phyloP scores from a whole-genome alignment of 2,888 invertebrate genomes.

The Acrobasis consociella region DNA sequence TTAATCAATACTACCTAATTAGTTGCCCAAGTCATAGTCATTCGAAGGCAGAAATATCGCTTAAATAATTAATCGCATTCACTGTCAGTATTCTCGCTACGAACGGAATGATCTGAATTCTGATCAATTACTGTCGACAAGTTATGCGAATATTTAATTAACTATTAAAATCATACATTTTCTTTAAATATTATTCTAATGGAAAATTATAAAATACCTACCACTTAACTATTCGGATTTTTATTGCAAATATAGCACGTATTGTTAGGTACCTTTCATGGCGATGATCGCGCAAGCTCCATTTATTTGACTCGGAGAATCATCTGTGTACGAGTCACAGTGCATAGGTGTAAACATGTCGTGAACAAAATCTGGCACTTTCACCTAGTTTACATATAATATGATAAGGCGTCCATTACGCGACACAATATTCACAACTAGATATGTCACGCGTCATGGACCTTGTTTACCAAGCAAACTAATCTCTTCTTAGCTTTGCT shows the following conservation, averaged over 20 bases:
- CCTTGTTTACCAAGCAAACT: not conserved
- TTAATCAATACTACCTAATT: conserved; percentile 8
- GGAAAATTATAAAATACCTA: not conserved
- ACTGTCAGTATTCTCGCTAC: not conserved
- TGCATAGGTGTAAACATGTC: no score
- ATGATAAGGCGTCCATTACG: not conserved
- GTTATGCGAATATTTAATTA: not conserved
- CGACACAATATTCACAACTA: not conserved
- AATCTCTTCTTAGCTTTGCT: not conserved
- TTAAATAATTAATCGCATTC: not conserved
- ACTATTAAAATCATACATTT: not conserved
- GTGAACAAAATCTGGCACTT: not conserved
- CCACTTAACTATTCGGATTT: not conserved
- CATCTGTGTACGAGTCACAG: not conserved
- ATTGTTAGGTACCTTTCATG: conserved; percentile 35
- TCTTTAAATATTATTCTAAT: not conserved
- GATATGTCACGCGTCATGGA: no score
- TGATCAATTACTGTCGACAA: not conserved
- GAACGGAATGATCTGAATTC: no score
- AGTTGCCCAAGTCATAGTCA: not conserved
- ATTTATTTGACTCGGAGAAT: conserved; percentile 6
- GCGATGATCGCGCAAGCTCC: conserved; percentile 24
- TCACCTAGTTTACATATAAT: not conserved
- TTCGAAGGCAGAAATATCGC: not conserved
- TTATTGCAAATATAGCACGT: conserved; percentile 33